These are phyloP conservation scores for Saccostrea glomerata DNA, from an alignment of 1,140 invertebrate genomes.

Conservation along the genomic window DNA sequence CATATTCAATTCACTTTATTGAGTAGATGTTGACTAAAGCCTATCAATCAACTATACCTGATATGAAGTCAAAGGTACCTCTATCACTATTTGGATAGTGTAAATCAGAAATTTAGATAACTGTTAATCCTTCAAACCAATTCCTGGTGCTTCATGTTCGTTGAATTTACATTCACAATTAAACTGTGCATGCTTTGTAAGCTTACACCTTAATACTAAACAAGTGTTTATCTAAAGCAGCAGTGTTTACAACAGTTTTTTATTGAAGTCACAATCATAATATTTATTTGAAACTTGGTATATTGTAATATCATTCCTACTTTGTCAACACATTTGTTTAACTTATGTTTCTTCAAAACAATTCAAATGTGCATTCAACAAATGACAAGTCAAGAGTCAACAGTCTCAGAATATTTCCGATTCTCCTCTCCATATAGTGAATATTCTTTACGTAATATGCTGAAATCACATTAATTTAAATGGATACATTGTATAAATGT, in stretches of 20 bases:
- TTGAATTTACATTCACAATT: slow-evolving; percentile 17
- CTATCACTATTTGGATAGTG: slow-evolving; percentile 3
- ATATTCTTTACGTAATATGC: slow-evolving; percentile 8
- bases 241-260: neutral
- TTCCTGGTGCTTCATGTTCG: neutral
- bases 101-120: neutral
- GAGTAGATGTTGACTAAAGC: no score
- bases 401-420: neutral
- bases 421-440: slow-evolving; percentile 7
- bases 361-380: neutral
- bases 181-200: slow-evolving; percentile 16
- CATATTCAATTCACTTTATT: no score
- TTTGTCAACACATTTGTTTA: no score
- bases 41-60: neutral
- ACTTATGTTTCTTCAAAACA: no score
- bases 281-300: no score
- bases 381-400: neutral
- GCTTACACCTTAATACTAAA: slow-evolving; percentile 4
- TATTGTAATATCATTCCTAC: no score
- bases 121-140: no score
- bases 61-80: slow-evolving; percentile 10
- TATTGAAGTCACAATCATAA: no score
- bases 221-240: slow-evolving; percentile 16
- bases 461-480: slow-evolving; percentile 20
- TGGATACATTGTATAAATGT: slow-evolving; percentile 4